Base-by-base conservation (phyloP, 2,113 vertebrate genomes). In the Casuarius casuarius region DNA sequence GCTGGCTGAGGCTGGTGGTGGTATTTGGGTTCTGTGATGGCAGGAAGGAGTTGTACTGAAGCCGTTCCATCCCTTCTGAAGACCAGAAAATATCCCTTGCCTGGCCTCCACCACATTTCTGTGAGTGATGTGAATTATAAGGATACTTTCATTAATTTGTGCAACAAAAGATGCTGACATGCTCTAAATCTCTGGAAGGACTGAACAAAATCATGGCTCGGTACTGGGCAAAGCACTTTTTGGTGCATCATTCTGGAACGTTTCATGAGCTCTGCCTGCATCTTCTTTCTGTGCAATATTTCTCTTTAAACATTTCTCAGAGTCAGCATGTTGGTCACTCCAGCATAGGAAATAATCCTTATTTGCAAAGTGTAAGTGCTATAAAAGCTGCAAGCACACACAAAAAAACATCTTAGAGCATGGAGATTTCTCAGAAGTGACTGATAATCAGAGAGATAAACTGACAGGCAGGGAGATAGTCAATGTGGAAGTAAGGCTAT, bases 391-490 rank as follows among this genome's bases (percentile, higher is more conserved):
- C 52, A 80, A 91, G 40, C 54, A 54, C 25, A 49, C 23, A 63
- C 76, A 59, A 19, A 59, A 56, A 82, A 91, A 9, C 8, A 62
- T 46, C 84, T 82, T 52, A 63, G 46, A 92, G 76, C 20, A 59
- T 1, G 59, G 49, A 79, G 63, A 71, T 94, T 89, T 79, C 74
- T 91, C 66, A 89, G 49, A 85, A 78, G 8, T 79, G 62, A 62
- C 68, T 67, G 51, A 86, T 78, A 84, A 78, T 68, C 70, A 84
- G 19, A 26, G 68, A 91, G 49, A 82, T 76, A 48, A 92, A 72
- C 87, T 73, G 70, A 31, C 9, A 52, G n/a, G 33, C n/a, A 61
- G 38, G 28, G 49, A 89, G 49, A 33, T n/a, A 68, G 49, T 31
- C 3, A 7, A 70, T 38, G 59, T 38, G 79, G 62, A 90, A 80